Base-by-base conservation (phyloP, 2,888 invertebrate genomes). In the Trimorus sp. region DNA sequence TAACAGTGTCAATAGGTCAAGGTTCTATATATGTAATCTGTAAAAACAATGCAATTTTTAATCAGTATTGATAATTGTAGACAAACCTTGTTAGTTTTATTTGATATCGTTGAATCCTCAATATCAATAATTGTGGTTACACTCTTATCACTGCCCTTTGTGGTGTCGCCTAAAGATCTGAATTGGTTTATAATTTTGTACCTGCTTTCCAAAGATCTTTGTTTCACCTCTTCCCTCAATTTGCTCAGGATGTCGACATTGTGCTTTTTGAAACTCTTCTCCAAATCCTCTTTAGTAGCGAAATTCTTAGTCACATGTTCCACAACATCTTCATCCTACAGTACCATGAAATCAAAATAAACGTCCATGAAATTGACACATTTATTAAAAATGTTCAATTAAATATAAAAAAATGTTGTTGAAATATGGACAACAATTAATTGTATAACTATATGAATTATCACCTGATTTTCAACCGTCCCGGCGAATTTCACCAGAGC, bases 401-500 rank as follows among this genome's bases (percentile, higher is more conserved):
- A 26, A n/a, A n/a, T n/a, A n/a, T n/a, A n/a, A n/a, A n/a, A n/a
- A n/a, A n/a, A n/a, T n/a, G n/a, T n/a, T n/a, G n/a, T n/a, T n/a
- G n/a, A n/a, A n/a, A n/a, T n/a, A n/a, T n/a, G n/a, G n/a, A n/a
- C n/a, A n/a, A n/a, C n/a, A n/a, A n/a, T n/a, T n/a, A n/a, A n/a
- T n/a, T n/a, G n/a, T n/a, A n/a, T n/a, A n/a, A n/a, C n/a, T n/a
- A n/a, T n/a, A n/a, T n/a, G n/a, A n/a, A 54, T 36, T 48, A 45
- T 53, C 63, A 75, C 96, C 93, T 94, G 94, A 88, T 93, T 93
- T 74, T 94, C 92, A n/a, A 95, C 93, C 26, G 96, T 96, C 77
- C 95, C 95, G 54, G 95, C 94, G 87, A 96, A 96, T 87, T 95
- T 95, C 11, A 96, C 93, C 48, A 96, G 91, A 0, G 95, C 93